Conservation (phyloP, 2,888 invertebrate species). For the Anagyrus pseudococci region DNA sequence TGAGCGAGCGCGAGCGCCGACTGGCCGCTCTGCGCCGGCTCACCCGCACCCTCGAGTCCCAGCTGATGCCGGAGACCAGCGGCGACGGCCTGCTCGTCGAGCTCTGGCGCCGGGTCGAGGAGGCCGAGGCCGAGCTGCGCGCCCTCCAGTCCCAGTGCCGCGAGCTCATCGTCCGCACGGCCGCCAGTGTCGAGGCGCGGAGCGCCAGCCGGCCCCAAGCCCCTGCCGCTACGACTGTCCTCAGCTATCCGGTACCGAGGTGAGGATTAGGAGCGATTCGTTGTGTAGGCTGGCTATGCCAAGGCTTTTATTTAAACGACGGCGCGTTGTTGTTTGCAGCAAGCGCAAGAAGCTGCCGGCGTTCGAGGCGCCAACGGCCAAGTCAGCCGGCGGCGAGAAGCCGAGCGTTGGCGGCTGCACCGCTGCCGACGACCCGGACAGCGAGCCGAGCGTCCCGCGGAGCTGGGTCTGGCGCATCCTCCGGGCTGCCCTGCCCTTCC, state of each 20-base stretch:
- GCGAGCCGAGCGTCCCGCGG: constrained; percentile 65
- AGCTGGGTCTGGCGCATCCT: constrained; percentile 77
- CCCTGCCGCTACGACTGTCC: constrained; percentile 36
- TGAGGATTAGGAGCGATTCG: no score
- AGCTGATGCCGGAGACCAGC: constrained; percentile 65
- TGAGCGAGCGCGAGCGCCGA: constrained; percentile 71
- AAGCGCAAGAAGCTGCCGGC: constrained; percentile 48
- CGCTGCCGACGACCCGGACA: constrained; percentile 64
- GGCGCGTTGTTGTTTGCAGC: constrained; percentile 44
- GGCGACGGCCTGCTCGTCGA: constrained; percentile 71
- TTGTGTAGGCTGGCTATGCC: no score
- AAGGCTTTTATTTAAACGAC: no score
- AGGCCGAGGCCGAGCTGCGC: constrained; percentile 75
- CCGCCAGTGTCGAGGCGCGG: constrained; percentile 62
- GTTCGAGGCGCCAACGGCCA: constrained; percentile 1
- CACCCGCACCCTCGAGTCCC: constrained; percentile 72
- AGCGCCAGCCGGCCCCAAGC: no score
- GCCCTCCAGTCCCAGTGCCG: constrained; percentile 74
- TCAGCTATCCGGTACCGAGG: constrained; percentile 44
- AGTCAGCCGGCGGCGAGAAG: constrained; percentile 10
- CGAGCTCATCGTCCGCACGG: constrained; percentile 68
- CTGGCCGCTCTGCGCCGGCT: constrained; percentile 72
- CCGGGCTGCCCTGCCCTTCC: constrained; percentile 78
- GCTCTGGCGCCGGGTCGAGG: constrained; percentile 74
- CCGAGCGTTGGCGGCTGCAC: constrained; percentile 51